Evolutionary conservation across 2,113 vertebrate genomes (phyloP).

Genomic region (Pedionomus torquatus): DNA sequence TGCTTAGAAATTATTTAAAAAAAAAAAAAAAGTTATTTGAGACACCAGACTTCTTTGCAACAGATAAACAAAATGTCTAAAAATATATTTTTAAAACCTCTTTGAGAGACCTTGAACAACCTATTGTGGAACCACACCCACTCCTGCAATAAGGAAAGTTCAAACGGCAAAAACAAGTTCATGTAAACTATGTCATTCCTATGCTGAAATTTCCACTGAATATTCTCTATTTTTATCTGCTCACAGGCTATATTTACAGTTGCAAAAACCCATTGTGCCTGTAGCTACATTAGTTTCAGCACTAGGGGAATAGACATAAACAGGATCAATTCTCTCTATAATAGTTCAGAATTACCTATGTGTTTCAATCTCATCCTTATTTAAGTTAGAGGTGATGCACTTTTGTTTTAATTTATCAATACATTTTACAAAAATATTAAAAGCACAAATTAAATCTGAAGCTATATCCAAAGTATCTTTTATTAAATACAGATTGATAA

Average conservation of each 20-base stretch:
- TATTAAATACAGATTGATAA: neutral
- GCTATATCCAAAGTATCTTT: neutral
- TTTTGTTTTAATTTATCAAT: neutral
- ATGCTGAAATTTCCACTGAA: neutral
- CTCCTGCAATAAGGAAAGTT: neutral
- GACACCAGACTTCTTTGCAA: neutral
- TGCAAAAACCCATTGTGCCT: neutral
- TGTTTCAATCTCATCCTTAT: neutral
- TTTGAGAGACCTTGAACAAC: neutral
- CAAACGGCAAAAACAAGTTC: neutral
- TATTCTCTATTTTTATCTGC: neutral
- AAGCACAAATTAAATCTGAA: neutral
- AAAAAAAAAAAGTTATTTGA: neutral
- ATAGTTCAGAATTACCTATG: neutral
- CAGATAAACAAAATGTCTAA: neutral
- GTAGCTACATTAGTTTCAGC: neutral
- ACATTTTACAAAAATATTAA: neutral
- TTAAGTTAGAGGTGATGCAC: neutral
- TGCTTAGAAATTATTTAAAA: neutral
- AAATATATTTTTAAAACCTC: neutral
- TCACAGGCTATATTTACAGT: neutral
- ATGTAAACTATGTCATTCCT: rapidly evolving
- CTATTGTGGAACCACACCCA: neutral
- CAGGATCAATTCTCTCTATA: neutral
- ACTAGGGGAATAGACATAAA: neutral